Base-by-base conservation (phyloP, 2,888 invertebrate genomes). In the Pristionchus maxplancki region DNA sequence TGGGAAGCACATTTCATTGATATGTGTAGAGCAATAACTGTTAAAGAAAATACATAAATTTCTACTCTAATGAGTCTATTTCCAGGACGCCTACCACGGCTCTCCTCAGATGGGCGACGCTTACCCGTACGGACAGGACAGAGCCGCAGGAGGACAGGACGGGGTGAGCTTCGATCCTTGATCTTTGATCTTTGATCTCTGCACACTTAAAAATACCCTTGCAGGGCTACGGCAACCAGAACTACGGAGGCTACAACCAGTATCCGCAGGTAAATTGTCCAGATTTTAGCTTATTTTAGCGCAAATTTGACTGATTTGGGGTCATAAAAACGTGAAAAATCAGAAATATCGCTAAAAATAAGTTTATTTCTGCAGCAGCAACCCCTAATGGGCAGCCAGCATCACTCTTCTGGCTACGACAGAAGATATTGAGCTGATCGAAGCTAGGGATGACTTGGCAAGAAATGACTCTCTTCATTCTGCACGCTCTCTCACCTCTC, bases 81-180 rank as follows among this genome's bases (percentile, higher is more conserved):
- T 84, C 37, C 83, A 90, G 89, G 92, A 92, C 83, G 91, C 92
- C 53, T 93, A 93, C 87, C 94, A 94, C 58, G 94, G 94, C 13
- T 93, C 93, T n/a, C 93, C 94, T 17, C 90, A 91, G 15, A 93
- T 94, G 89, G 94, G 94, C 31, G 92, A 93, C 81, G 90, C 90
- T 40, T 93, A 93, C 88, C 93, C 92, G 17, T 93, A 93, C 82
- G 92, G 92, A 62, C 91, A 91, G 67, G 91, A 91, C 17, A 83
- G 90, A 34, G 6, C 44, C 28, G 50, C 86, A 2, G 71, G 71
- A 34, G 67, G 71, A 31, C 67, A 71, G 37, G 71, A 87, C 17
- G n/a, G 31, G 40, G 85, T 83, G 24, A 40, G 78, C 31, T 48
- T 78, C 48, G 9, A 40, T 28, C 78, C 13, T 24, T 62, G 4